Conservation (phyloP, 2,113 vertebrate species). For the Pachypanchax playfairii region DNA sequence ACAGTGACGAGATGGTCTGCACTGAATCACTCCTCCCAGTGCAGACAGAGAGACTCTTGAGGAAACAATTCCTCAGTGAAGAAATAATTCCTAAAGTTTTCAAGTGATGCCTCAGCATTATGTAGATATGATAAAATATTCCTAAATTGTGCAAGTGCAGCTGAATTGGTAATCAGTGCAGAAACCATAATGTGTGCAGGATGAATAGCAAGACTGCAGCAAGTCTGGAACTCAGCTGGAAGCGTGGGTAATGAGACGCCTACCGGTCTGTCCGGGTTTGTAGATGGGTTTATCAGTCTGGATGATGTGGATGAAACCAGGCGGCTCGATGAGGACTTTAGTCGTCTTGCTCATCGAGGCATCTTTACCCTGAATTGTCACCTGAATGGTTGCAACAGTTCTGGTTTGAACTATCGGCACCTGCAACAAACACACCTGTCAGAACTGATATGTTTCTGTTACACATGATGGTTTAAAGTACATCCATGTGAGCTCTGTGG, state of each 20-base stretch:
- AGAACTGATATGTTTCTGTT: neutral
- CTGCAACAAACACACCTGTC: slow-evolving; percentile 47
- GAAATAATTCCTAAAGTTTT: slow-evolving; percentile 41
- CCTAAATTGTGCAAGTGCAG: slow-evolving; percentile 44
- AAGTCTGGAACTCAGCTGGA: neutral
- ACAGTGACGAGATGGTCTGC: neutral
- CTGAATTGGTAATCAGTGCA: slow-evolving; percentile 47
- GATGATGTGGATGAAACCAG: slow-evolving; percentile 57
- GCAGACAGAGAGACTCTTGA: neutral
- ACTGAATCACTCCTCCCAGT: neutral
- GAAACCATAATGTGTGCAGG: neutral
- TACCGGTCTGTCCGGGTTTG: slow-evolving; percentile 78
- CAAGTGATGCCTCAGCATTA: slow-evolving; percentile 44
- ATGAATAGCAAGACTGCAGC: slow-evolving; percentile 13
- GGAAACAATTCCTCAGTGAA: neutral
- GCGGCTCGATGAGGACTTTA: slow-evolving; percentile 62
- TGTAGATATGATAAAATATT: slow-evolving; percentile 45
- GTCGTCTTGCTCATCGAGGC: slow-evolving; percentile 28
- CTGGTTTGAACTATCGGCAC: slow-evolving; percentile 53
- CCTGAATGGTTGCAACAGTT: slow-evolving; percentile 44
- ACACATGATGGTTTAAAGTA: neutral
- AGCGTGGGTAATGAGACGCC: neutral
- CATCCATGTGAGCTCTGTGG: neutral
- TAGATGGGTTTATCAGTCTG: slow-evolving; percentile 79
- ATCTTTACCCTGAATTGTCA: slow-evolving; percentile 26